Base-by-base conservation (phyloP, 2,888 invertebrate species). In the Boloria euphrosyne region DNA sequence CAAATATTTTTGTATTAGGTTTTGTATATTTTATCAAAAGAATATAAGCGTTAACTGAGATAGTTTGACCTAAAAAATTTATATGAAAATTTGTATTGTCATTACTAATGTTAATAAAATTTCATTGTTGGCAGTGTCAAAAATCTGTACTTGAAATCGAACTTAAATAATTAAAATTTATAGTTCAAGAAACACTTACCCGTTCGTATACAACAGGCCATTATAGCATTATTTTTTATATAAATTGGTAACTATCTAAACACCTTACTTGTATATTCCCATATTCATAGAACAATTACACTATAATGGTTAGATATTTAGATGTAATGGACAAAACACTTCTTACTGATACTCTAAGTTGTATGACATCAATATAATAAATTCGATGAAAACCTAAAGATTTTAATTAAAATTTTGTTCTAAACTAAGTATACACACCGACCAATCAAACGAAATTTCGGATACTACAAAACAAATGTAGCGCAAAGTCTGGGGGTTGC, bases 181-280 rank as follows among this genome's bases (percentile, higher is more conserved):
- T 27, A 46, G 22, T 46, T 16, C 13, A 57, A 44, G 46, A 16
- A 57, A n/a, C 22, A 18, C 57, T n/a, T 22, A 57, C 22, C 46
- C 44, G 57, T 16, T 46, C 18, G 55, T 16, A 57, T 27, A 27
- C 46, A 57, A 57, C 57, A 43, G 49, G 38, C n/a, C n/a, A 4
- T 46, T 54, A 31, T 46, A 51, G 46, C 58, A 58, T 50, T 62
- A 63, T 44, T 43, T 62, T 57, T 51, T 62, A 64, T 52, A 65
- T 66, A 66, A 70, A 68, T 70, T 70, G 70, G 70, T 70, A 70
- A 70, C 70, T 70, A 70, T 70, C 70, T 70, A 70, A 69, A 66
- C 58, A 66, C 27, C 60, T 60, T 69, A 66, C 51, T 50, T 63
- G 52, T 66, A 58, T 59, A 66, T 62, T 60, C 60, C 51, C 50